Evolutionary conservation across 2,113 vertebrate species (phyloP).

Genomic region (human (Homo sapiens)): GRCh38 chrX:96579001-96579500

Average conservation of each 20-base stretch:
- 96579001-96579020: background rate
- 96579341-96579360: background rate
- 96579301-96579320: background rate
- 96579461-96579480: background rate
- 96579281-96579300: background rate
- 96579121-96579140: background rate
- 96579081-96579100: background rate
- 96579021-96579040: background rate
- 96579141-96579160: background rate
- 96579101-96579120: background rate
- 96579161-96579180: background rate
- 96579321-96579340: background rate
- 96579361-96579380: background rate
- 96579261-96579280: conserved; percentile 7
- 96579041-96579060: background rate
- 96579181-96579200: background rate
- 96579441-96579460: background rate
- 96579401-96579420: background rate
- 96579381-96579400: background rate
- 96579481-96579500: background rate
- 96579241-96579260: background rate
- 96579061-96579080: background rate
- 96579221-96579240: background rate
- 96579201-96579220: background rate
- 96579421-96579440: background rate